Base-by-base conservation (phyloP, 92 coral and sea anemone genomes). In the Epizoanthus stellaris region DNA sequence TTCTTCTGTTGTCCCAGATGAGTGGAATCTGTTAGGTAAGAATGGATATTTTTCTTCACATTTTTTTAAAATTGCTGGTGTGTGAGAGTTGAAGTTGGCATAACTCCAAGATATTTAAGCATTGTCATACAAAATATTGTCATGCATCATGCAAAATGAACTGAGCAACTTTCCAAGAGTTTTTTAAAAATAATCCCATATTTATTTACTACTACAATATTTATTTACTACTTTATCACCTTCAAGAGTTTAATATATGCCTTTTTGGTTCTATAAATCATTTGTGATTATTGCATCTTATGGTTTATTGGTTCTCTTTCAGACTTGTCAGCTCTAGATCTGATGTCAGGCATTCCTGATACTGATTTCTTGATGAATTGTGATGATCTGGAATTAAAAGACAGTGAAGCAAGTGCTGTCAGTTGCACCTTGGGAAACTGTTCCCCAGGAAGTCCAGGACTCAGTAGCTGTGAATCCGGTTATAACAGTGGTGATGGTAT, bases 401-500 rank as follows among this genome's bases (percentile, higher is more conserved):
- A 75, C 15, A 58, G 49, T 0, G 67, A 77, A 40, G 36, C 64
- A 20, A 79, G 21, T 39, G 23, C 1, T 10, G 13, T 38, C 4
- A 20, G 12, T n/a, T 73, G 3, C 12, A 12, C 58, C 10, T 20
- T 19, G 3, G 53, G 30, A 12, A 79, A 9, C 43, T 79, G 83
- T 23, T 21, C 39, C 9, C 72, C 83, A 4, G 12, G 25, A 5
- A 79, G 83, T 23, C 83, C 83, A 1, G 83, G 60, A 63, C 34
- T n/a, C 4, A 79, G 71, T 70, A 79, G 72, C 20, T 30, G 66
- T 19, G 83, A 79, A 0, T 70, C 64, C 45, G 83, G 83, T 1
- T 79, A 79, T 12, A 43, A 34, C 60, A 68, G 73, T 38, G 73
- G 45, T 6, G 83, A 76, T 59, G 82, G 83, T 79, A 21, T 43